phyloP scores from a whole-genome alignment of 2,797 vertebrate genomes.

The Todus mexicanus region DNA sequence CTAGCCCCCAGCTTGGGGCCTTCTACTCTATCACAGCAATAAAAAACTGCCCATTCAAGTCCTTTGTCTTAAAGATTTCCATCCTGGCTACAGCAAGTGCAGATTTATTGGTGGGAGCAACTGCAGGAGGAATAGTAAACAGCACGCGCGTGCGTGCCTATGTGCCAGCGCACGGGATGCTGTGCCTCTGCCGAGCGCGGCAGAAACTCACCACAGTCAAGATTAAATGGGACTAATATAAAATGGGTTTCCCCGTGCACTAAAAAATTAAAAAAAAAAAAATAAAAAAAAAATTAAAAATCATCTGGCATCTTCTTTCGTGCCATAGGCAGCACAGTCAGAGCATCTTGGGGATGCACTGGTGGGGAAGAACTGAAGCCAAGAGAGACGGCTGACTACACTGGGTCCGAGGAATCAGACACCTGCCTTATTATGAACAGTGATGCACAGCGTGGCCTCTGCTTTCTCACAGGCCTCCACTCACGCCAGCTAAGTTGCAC shows the following conservation, averaged over 20 bases:
- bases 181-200: neutral
- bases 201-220: neutral
- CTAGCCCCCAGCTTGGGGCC: constrained; percentile 33
- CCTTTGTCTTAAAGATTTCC: constrained; percentile 63
- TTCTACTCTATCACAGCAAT: constrained; percentile 38
- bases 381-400: neutral
- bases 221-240: neutral
- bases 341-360: neutral
- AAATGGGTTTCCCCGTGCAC: neutral
- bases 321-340: neutral
- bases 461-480: neutral
- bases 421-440: neutral
- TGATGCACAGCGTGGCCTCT: neutral
- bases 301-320: neutral
- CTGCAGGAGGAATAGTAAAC: constrained; percentile 36
- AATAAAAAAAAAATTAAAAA: neutral
- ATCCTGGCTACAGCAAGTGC: constrained; percentile 44
- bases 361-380: neutral
- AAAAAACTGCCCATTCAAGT: constrained; percentile 45
- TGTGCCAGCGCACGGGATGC: neutral
- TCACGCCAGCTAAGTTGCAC: neutral
- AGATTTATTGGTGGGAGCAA: constrained; percentile 53
- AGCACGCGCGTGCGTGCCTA: neutral
- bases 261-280: neutral
- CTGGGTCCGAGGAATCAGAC: neutral